These are phyloP conservation scores for Lordiphosa andalusiaca DNA, from an alignment of 2,888 invertebrate species.

Conservation along the genomic window DNA sequence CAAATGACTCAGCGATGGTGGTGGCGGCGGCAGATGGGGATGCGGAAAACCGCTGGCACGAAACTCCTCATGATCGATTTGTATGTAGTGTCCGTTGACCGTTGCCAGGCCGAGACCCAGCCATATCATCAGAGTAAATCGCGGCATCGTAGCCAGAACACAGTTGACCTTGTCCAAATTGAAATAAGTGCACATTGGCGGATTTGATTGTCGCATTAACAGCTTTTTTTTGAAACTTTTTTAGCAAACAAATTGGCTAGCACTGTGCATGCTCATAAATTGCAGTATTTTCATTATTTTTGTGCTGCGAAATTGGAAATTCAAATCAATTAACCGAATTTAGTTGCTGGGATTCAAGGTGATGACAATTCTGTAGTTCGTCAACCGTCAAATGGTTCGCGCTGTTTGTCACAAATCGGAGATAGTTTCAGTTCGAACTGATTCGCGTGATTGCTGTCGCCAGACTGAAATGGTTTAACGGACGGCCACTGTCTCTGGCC, in stretches of 20 bases:
- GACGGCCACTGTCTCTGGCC: no score
- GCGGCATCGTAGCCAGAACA: conserved; percentile 30
- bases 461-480: conserved; percentile 41
- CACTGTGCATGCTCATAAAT: conserved; percentile 49
- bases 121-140: conserved; percentile 10
- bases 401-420: conserved; percentile 12
- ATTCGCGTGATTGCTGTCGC: conserved; percentile 54
- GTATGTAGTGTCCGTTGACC: conserved; percentile 65
- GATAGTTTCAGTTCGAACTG: conserved; percentile 33
- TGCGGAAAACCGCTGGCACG: conserved; percentile 63
- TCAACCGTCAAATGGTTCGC: conserved; percentile 40
- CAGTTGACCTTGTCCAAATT: conserved; percentile 45
- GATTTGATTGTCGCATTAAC: conserved; percentile 52
- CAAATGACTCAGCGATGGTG: conserved; percentile 46
- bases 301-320: conserved; percentile 25
- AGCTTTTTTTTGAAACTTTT: conserved; percentile 20
- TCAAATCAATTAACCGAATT: conserved; percentile 46
- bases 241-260: conserved; percentile 52
- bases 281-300: conserved; percentile 54
- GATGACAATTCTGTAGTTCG: conserved; percentile 46
- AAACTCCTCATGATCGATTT: conserved; percentile 73
- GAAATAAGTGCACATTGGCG: conserved; percentile 48
- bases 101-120: conserved; percentile 8
- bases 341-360: conserved; percentile 46
- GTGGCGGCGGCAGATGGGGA: conserved; percentile 53